phyloP scores from a whole-genome alignment of 2,888 invertebrate species.

The Ophioninae sp. region DNA sequence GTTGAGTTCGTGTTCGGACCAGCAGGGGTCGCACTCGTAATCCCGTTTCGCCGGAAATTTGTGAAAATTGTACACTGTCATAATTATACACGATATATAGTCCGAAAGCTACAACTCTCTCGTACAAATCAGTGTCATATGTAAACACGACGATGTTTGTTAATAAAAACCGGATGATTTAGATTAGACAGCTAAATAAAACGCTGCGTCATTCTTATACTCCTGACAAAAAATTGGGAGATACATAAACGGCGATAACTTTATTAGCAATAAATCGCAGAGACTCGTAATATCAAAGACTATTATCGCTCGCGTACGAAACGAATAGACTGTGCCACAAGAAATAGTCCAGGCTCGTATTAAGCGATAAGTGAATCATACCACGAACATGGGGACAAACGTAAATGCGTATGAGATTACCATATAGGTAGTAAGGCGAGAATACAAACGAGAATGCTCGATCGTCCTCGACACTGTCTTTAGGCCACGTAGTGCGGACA shows the following conservation, averaged over 20 bases:
- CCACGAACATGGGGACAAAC: conserved; percentile 2
- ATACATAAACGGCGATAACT: neutral
- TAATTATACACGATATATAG: conserved; percentile 51
- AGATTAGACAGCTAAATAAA: neutral
- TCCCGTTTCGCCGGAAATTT: conserved; percentile 4
- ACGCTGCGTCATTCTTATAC: conserved; percentile 4
- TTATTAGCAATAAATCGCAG: neutral
- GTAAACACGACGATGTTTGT: conserved; percentile 41
- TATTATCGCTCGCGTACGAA: neutral
- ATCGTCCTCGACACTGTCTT: conserved; percentile 36
- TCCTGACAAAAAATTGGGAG: neutral
- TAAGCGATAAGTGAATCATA: conserved; percentile 47
- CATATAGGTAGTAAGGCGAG: conserved; percentile 8
- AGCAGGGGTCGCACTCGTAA: conserved; percentile 5
- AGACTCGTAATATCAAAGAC: neutral
- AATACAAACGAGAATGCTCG: conserved; percentile 26
- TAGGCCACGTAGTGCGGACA: conserved; percentile 31
- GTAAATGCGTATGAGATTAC: conserved; percentile 26
- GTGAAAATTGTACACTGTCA: neutral
- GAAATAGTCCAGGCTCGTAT: neutral
- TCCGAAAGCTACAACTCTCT: conserved; percentile 33
- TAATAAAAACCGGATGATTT: conserved; percentile 35
- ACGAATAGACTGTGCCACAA: neutral
- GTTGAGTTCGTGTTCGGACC: neutral
- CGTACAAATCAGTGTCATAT: conserved; percentile 46